Evolutionary conservation across 2,797 vertebrate genomes (phyloP), one percentile per base, ranked within the genome.

Genomic region (Pteropus rufus): DNA sequence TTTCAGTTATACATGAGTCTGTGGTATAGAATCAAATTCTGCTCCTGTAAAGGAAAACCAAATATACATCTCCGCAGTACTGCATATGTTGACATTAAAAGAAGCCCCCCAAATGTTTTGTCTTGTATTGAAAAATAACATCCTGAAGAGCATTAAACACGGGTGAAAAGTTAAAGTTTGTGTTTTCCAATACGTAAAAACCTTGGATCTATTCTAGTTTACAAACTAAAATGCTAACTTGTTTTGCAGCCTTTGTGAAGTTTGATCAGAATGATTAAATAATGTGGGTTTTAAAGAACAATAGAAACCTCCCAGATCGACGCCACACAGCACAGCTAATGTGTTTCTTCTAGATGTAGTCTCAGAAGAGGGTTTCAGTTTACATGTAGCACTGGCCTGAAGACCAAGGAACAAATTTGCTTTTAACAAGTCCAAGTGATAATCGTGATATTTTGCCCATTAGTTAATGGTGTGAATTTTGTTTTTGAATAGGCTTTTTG

Each of bases 401-500:
- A 91, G 34, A 97, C 97, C 98, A 98, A 97, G 97, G 95, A 98
- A 96, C 94, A 96, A 93, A 95, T 97, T 98, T 97, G 96, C 94
- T 98, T 98, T 98, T 98, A 98, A 98, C 98, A 98, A 97, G 95
- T 98, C 93, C 31, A 73, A 98, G 98, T 98, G 98, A 98, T 98
- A 97, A 91, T 96, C 41, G 26, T 80, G 70, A 73, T 97, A 98
- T 98, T 98, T 98, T 97, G 97, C 97, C 97, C 97, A 98, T 98
- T 88, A 94, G 86, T 98, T 96, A 98, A 92, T 98, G 98, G 98
- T 97, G 97, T 79, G 95, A 98, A 97, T 98, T 98, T 98, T 98
- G 97, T 98, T 98, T 98, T 98, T 98, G 98, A 96, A 98, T 97
- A 98, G 96, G 65, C 98, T 98, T 98, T 95, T 97, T 98, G 97